Evolutionary conservation across 2,113 vertebrate genomes (phyloP), one percentile per base, ranked within the genome.

Genomic region (Bucco capensis): DNA sequence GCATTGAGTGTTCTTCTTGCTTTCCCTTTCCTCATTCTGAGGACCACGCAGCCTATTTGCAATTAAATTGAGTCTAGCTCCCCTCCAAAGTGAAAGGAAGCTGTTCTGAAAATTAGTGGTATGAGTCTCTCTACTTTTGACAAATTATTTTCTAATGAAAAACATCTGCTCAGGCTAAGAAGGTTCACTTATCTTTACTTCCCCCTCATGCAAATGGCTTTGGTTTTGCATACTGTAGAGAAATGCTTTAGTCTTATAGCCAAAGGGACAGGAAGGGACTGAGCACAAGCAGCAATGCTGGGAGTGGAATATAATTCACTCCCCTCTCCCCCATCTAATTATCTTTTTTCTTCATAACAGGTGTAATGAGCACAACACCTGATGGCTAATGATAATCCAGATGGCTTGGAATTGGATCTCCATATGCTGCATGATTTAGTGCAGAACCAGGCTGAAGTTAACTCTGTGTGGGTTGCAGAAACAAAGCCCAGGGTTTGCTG

Each of bases 101-200:
- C 92, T 77, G 85, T 61, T 95, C 77, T 71, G 91, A 27, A 96
- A 96, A 96, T 96, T 77, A 94, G 38, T 79, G 76, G 50, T 56
- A 74, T 46, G 88, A 90, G 78, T 83, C 86, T 96, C 70, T 83
- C 91, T 71, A 85, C 80, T 95, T 94, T 80, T 95, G 92, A 96
- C 89, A 93, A 95, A 96, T 96, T 76, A 95, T 94, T 96, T 94
- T 62, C 91, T 91, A 95, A 96, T 95, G 95, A 74, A 95, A 92
- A 96, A 91, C 93, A 96, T 94, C 95, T 95, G 94, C 89, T 96
- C 37, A 3, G 83, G 91, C 91, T 90, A 24, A 7, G 53, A 83
- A 75, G 92, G 82, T 88, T 96, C 81, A 47, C 80, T 89, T 28
- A 1, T 76, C 91, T 84, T 94, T 61, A 67, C 84, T 86, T 77